Evolutionary conservation across 2,797 vertebrate species (phyloP), one percentile per base, ranked within the genome.

Genomic region (Xenentodon cancila): DNA sequence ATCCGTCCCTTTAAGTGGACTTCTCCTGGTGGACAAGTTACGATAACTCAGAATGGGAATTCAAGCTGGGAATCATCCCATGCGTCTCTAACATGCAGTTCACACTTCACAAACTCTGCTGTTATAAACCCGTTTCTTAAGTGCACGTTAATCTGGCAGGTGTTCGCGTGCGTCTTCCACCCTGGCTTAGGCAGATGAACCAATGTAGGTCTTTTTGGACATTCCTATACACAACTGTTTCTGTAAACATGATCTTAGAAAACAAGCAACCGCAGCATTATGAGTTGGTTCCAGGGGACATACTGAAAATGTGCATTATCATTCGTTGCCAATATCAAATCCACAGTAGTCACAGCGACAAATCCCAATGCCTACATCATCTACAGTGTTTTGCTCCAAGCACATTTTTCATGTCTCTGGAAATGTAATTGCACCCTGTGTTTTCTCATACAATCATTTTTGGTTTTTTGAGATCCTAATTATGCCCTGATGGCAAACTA

Each of bases 381-480:
- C 70, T 55, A 48, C 62, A 63, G 69, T 34, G 60, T 50, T 51
- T 53, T 13, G 12, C 63, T 71, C 67, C 59, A 59, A 73, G 71
- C 65, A 75, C 43, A 58, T 59, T 60, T 54, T 46, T 58, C 25
- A 57, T 32, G 60, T 77, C 53, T 64, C 59, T 37, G 47, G 52
- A 59, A 77, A 51, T 54, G 56, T 67, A 73, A 86, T 65, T 71
- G 67, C 62, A 48, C 58, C 53, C 64, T 48, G 18, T 72, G 53
- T 76, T 79, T 52, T 68, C 59, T 65, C 47, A 43, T 32, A 67
- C n/a, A 68, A 37, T 30, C 66, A 58, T 72, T 71, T 82, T 60
- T 58, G 67, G 75, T 82, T 79, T 63, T 56, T 46, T 43, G 52
- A 66, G 78, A 78, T 75, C 77, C 65, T 87, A 80, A 90, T 89